Evolutionary conservation across 1,140 invertebrate species (phyloP), one percentile per base, ranked within the genome.

Genomic region (Drosophila lacertosa): DNA sequence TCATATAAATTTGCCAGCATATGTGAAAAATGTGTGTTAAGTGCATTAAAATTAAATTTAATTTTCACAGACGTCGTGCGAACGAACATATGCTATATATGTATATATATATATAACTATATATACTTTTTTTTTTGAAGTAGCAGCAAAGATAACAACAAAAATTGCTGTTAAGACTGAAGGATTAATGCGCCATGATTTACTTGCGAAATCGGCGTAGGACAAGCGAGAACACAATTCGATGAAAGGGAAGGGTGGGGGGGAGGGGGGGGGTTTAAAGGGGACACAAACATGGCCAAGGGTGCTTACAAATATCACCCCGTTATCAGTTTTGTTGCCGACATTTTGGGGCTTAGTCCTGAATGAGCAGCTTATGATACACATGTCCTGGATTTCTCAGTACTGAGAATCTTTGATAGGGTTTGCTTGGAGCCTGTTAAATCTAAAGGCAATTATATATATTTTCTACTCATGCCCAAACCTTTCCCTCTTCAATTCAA

Each of bases 21-120:
- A 77, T 81, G 73, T 81, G 77, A 81, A 81, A 81, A 81, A 81
- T 73, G 77, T 73, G 77, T 81, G 77, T 81, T 81, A 81, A 81
- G 78, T 81, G 78, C 69, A 82, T 81, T 81, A 81, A 81, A 77
- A 81, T 81, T 73, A 81, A 81, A 81, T 81, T 81, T 81, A 48
- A 80, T 73, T 72, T 80, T 77, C 53, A 32, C 60, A 32, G 5
- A 39, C 16, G 22, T 33, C 15, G 47, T 22, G 6, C 15, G 24
- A 24, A 47, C 15, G 24, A 24, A 47, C 63, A 78, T 69, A 74
- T 79, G 63, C 35, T 20, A 26, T 35, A 4, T 51, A 42, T 26
- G 16, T 22, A 55, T 26, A 33, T 13, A 22, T 35, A 42, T 26
- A 29, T 29, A 11, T 47, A 35, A 6, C 20, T 7, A 7, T 22